phyloP scores from a whole-genome alignment of 2,888 invertebrate species.

The Drosophila mimica region DNA sequence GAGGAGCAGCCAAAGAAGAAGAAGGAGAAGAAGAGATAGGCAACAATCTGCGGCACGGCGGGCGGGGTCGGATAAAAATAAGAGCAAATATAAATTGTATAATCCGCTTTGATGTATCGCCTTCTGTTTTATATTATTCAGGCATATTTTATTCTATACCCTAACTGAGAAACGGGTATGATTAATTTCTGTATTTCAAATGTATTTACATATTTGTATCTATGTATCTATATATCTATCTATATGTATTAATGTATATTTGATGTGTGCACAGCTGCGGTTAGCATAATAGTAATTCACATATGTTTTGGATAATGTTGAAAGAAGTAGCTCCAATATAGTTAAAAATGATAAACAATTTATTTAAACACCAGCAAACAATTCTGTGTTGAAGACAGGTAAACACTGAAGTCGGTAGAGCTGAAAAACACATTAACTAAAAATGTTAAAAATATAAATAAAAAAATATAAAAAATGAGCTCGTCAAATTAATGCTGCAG shows the following conservation, averaged over 20 bases:
- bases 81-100: slow-evolving; percentile 75
- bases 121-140: slow-evolving; percentile 80
- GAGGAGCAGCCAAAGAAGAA: slow-evolving; percentile 18
- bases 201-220: neutral
- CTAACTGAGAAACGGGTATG: slow-evolving; percentile 2
- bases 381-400: neutral
- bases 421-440: neutral
- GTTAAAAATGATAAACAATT: neutral
- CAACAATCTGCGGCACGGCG: slow-evolving; percentile 10
- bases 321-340: neutral
- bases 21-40: slow-evolving; percentile 14
- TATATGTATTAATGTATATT: neutral
- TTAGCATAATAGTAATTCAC: neutral
- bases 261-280: neutral
- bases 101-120: slow-evolving; percentile 81
- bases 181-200: neutral
- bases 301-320: neutral
- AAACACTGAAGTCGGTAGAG: neutral
- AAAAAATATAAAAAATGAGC: accelerated
- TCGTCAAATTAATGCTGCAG: neutral
- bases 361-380: neutral
- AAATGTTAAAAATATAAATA: neutral
- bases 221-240: neutral
- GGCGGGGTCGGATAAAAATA: slow-evolving; percentile 54
- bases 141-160: slow-evolving; percentile 70